Conservation (phyloP, 2,797 vertebrate species). For the Yasuhikotakia modesta region DNA sequence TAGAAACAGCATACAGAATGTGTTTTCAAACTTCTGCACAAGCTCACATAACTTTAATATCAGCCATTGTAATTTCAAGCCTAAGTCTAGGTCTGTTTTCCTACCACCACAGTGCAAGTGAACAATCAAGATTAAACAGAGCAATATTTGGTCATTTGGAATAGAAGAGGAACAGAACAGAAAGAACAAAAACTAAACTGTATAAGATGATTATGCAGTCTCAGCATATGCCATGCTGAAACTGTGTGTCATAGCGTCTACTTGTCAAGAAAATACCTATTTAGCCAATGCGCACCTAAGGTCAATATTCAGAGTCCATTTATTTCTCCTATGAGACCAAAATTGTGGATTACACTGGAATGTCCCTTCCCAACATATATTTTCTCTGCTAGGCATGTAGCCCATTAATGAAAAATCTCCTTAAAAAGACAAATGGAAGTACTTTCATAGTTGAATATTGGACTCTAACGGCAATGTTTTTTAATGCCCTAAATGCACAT, state of each 20-base stretch:
- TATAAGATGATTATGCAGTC: constrained; percentile 77
- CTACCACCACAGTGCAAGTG: constrained; percentile 29
- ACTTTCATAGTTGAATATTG: constrained; percentile 77
- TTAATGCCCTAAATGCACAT: constrained; percentile 65
- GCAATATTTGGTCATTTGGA: constrained; percentile 73
- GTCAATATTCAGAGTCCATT: constrained; percentile 56
- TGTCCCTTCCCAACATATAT: constrained; percentile 52
- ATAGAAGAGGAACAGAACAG: constrained; percentile 52
- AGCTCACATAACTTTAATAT: constrained; percentile 59
- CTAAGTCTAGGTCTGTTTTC: constrained; percentile 56
- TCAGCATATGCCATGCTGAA: constrained; percentile 77
- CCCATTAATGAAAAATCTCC: constrained; percentile 83
- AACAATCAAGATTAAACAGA: constrained; percentile 65
- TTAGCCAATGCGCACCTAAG: constrained; percentile 71
- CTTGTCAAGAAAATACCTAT: constrained; percentile 72
- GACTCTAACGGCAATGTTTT: constrained; percentile 75
- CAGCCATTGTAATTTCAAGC: constrained; percentile 73
- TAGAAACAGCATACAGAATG: background rate
- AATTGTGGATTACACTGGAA: constrained; percentile 60
- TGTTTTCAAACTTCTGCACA: background rate
- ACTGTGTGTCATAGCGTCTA: constrained; percentile 64
- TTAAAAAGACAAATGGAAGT: constrained; percentile 77
- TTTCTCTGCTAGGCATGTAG: constrained; percentile 69
- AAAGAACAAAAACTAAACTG: constrained; percentile 64
- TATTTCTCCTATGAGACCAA: constrained; percentile 48